Conservation (phyloP, 2,797 vertebrate genomes). For the Psittacula echo region DNA sequence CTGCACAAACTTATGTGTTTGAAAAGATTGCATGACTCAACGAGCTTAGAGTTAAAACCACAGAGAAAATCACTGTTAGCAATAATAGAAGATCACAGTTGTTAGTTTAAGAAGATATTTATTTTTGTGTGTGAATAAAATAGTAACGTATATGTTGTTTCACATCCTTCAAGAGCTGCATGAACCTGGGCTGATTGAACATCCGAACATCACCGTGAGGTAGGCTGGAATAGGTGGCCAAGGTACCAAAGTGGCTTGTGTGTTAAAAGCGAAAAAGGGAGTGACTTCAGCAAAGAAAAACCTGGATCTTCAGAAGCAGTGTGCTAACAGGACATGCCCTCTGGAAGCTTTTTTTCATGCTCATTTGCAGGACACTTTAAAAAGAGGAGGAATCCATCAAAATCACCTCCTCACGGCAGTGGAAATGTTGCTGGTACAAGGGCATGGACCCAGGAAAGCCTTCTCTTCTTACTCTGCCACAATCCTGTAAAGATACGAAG, state of each 20-base stretch:
- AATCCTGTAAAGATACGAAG: not conserved
- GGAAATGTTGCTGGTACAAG: constrained; percentile 26
- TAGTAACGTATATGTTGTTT: constrained; percentile 32
- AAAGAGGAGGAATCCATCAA: constrained; percentile 29
- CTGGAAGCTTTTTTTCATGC: constrained; percentile 43
- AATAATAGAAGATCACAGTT: not conserved
- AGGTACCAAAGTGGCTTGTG: constrained; percentile 15
- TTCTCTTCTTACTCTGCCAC: not conserved
- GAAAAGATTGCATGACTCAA: not conserved
- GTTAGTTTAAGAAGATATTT: constrained; percentile 16
- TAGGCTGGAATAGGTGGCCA: constrained; percentile 47
- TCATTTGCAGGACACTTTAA: constrained; percentile 34
- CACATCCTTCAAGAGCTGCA: constrained; percentile 20
- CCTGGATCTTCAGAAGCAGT: constrained; percentile 8
- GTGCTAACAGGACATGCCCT: not conserved
- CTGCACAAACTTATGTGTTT: not conserved
- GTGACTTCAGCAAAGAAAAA: constrained; percentile 24
- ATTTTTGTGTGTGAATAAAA: constrained; percentile 42
- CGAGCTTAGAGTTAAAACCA: not conserved
- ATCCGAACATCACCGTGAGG: constrained; percentile 46
- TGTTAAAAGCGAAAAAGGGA: constrained; percentile 43
- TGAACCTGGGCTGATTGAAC: constrained; percentile 20
- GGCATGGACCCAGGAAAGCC: not conserved
- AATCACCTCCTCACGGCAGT: constrained; percentile 26
- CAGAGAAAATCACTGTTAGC: not conserved